phyloP scores from a whole-genome alignment of 2,113 vertebrate species.

The Hippocampus zosterae region DNA sequence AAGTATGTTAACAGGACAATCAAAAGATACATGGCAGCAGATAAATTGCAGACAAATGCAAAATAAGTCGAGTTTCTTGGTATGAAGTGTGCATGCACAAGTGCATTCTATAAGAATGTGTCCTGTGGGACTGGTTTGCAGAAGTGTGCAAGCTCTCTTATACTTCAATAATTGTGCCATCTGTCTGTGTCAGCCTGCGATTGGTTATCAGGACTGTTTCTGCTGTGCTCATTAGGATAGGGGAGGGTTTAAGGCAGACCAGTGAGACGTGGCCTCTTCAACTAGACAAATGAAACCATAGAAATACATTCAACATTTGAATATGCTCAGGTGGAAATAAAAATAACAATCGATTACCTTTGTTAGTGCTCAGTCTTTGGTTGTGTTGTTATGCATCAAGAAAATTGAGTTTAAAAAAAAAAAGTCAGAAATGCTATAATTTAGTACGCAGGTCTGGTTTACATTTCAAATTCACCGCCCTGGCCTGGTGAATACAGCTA shows the following conservation, averaged over 20 bases:
- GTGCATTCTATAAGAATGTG: conserved; percentile 3
- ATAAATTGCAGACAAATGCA: conserved; percentile 11
- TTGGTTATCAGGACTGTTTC: conserved; percentile 31
- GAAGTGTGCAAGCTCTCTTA: conserved; percentile 19
- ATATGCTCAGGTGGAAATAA: neutral
- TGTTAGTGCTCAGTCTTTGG: neutral
- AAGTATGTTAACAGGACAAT: conserved; percentile 46
- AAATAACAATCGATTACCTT: neutral
- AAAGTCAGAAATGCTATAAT: neutral
- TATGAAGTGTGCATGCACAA: conserved; percentile 8
- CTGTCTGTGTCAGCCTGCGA: conserved; percentile 37
- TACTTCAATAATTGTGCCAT: conserved; percentile 17
- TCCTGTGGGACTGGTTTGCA: conserved; percentile 25
- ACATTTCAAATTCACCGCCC: neutral
- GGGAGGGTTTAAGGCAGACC: conserved; percentile 8
- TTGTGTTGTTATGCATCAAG: neutral
- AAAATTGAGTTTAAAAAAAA: neutral
- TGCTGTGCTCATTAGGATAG: conserved; percentile 2
- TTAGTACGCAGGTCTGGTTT: neutral
- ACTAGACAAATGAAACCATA: neutral
- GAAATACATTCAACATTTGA: neutral
- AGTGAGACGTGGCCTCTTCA: neutral
- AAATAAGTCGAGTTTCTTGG: neutral
- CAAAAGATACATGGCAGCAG: conserved; percentile 61
- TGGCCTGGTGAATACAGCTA: neutral